Evolutionary conservation across 2,888 invertebrate genomes (phyloP), one percentile per base, ranked within the genome.

Genomic region (Neoitamus cyanurus): DNA sequence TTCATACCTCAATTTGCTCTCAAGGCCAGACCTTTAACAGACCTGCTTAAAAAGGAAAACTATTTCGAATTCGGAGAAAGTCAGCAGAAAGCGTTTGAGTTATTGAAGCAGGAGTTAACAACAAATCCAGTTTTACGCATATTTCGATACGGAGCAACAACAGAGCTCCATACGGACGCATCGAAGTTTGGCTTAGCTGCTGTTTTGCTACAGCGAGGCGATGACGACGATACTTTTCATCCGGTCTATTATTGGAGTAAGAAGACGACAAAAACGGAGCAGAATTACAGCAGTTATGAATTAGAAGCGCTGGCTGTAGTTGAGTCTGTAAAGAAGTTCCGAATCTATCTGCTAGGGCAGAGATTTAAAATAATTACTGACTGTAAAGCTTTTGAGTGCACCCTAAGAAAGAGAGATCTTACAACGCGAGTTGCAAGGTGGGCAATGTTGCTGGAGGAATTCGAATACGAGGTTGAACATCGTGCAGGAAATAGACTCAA

Each of bases 31-130:
- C 77, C 46, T 31, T 28, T 83, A 9, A 77, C 69, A 3, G 70
- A 83, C 20, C 11, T 87, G 20, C 82, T 84, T 1, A 75, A 83
- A 6, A 83, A 84, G 28, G 42, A 46, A 13, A 11, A 1, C 3
- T 13, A n/a, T 2, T 46, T 46, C 13, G n/a, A 46, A 4, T 46
- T 46, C n/a, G 42, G 42, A 13, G 1, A 46, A 1, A n/a, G 2
- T 3, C 42, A 46, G n/a, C 1, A 13, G n/a, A 4, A 1, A 1
- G 42, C 42, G 1, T 46, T 46, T n/a, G 13, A n/a, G n/a, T 3
- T n/a, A n/a, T n/a, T 46, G n/a, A 46, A 46, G n/a, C 1, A 2
- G 1, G 13, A 3, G 3, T 4, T 46, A 13, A 2, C 42, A 46
- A 6, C 3, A 1, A 2, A 37, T 0, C 42, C 42, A 1, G n/a